These are phyloP conservation scores for Gambusia holbrooki DNA, from an alignment of 2,113 vertebrate species.

Conservation along the genomic window DNA sequence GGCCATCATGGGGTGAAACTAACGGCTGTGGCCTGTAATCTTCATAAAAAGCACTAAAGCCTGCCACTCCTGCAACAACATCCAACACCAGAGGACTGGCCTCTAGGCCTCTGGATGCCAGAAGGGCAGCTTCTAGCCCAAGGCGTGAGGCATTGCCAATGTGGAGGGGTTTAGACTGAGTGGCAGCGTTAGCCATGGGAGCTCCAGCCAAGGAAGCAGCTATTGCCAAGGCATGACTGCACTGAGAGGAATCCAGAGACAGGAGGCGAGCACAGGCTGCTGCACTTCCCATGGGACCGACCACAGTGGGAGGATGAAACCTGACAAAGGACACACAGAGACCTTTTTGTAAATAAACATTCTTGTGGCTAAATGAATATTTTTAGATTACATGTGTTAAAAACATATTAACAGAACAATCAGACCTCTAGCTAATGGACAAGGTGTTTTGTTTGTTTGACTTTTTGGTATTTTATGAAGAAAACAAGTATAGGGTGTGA, in stretches of 20 bases:
- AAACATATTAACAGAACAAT: background rate
- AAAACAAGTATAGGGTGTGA: conserved; percentile 26
- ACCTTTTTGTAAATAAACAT: conserved; percentile 20
- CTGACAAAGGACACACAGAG: conserved; percentile 59
- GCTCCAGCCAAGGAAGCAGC: conserved; percentile 88
- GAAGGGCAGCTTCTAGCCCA: conserved; percentile 86
- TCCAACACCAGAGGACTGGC: conserved; percentile 84
- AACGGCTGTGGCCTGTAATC: conserved; percentile 82
- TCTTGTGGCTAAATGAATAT: background rate
- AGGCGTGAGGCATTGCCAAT: conserved; percentile 86
- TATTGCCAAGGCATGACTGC: conserved; percentile 85
- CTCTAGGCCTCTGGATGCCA: conserved; percentile 85
- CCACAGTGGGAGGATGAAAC: conserved; percentile 90
- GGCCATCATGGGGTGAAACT: conserved; percentile 47
- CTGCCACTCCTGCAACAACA: conserved; percentile 82
- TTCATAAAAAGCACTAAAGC: conserved; percentile 87
- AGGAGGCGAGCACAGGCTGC: conserved; percentile 85
- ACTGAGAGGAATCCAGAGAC: conserved; percentile 75
- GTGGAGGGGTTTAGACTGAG: conserved; percentile 87
- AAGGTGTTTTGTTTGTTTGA: background rate
- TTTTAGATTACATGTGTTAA: conserved; percentile 1
- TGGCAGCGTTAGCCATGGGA: conserved; percentile 91
- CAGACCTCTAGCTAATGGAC: background rate
- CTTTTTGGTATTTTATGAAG: conserved; percentile 3
- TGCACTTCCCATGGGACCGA: conserved; percentile 89